Evolutionary conservation across 1,140 invertebrate species (phyloP).

Genomic region (Brachionus paranguensis): DNA sequence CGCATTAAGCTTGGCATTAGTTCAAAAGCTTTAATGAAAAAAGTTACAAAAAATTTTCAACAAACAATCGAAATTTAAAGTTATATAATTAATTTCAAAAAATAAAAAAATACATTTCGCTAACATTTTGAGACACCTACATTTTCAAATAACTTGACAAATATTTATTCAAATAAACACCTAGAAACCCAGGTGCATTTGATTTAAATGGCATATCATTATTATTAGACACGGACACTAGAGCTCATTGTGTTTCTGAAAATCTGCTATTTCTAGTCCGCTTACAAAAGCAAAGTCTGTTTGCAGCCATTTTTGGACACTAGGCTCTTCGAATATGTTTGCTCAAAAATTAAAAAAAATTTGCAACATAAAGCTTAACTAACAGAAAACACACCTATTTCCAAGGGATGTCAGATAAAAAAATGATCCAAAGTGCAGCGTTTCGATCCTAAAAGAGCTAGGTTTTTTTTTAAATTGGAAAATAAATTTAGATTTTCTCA

Average conservation of each 20-base stretch:
- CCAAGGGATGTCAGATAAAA: neutral
- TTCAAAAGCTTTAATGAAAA: neutral
- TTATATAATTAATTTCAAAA: neutral
- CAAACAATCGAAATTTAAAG: neutral
- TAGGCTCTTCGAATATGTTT: neutral
- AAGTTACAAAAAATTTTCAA: neutral
- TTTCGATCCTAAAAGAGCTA: neutral
- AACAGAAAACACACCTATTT: neutral
- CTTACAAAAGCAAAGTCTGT: neutral
- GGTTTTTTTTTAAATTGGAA: no score
- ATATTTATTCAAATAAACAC: neutral
- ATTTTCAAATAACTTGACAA: neutral
- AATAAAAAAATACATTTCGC: neutral
- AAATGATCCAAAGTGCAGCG: neutral
- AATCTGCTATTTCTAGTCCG: neutral
- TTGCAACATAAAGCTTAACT: neutral
- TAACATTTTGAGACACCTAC: neutral
- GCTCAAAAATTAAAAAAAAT: neutral
- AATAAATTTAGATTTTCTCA: neutral
- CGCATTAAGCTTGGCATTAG: neutral
- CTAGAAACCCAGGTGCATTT: neutral
- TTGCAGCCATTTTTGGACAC: neutral
- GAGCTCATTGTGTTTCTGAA: neutral
- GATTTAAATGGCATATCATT: neutral
- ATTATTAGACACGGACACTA: neutral